Percentiles rank a stretch among this genome's conserved stretches.
These are phyloP conservation scores for Protodeltote pygarga DNA, from an alignment of 2,888 invertebrate genomes.

Conservation along the genomic window DNA sequence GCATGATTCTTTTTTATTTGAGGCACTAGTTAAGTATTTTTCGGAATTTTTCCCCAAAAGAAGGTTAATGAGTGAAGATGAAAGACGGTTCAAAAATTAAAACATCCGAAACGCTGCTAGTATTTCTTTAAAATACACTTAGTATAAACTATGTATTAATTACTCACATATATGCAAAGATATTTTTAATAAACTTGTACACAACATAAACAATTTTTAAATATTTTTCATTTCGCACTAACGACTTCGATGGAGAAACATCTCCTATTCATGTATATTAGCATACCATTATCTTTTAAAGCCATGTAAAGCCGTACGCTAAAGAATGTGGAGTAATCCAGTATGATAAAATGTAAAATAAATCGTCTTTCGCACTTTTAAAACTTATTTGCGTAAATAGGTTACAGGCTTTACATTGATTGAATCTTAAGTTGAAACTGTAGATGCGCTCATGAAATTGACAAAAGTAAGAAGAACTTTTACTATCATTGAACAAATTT, in stretches of 20 bases:
- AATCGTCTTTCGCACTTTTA: slow-evolving; percentile 53
- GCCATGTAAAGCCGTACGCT: slow-evolving; percentile 63
- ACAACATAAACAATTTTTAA: slow-evolving; percentile 43
- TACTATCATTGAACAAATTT: no score
- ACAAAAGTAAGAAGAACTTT: neutral
- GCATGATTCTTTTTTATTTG: no score
- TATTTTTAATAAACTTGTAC: slow-evolving; percentile 32
- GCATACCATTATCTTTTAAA: slow-evolving; percentile 72
- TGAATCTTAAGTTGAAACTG: slow-evolving; percentile 51
- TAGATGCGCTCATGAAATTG: slow-evolving; percentile 18
- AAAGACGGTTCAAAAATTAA: no score
- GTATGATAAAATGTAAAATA: slow-evolving; percentile 63
- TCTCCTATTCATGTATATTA: slow-evolving; percentile 67
- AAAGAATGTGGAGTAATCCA: slow-evolving; percentile 67
- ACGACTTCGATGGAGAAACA: slow-evolving; percentile 54
- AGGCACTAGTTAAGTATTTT: no score
- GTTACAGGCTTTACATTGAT: slow-evolving; percentile 55
- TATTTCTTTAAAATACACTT: no score
- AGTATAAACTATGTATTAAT: slow-evolving; percentile 26
- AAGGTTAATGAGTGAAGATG: no score
- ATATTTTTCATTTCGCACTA: slow-evolving; percentile 55
- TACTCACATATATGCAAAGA: slow-evolving; percentile 28
- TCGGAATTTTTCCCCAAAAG: no score
- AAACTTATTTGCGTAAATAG: slow-evolving; percentile 59
- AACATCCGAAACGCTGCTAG: no score